Base-by-base conservation (phyloP, 1,140 invertebrate species). In the Lepidostoma basale region DNA sequence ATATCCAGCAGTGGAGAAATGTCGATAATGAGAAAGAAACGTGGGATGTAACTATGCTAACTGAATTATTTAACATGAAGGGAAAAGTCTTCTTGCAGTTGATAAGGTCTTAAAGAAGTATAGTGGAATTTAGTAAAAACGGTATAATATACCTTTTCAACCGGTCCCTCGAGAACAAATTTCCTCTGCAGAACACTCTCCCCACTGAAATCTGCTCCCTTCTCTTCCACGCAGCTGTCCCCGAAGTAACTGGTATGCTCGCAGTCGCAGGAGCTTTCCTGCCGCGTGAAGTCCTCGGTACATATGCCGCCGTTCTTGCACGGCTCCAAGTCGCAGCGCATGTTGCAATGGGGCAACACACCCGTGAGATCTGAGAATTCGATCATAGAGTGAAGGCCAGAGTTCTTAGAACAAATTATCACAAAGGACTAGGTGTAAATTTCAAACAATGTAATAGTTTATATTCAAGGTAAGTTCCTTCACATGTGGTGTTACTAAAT, bases 301-400 rank as follows among this genome's bases (percentile, higher is more conserved):
- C 95, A 98, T 16, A 90, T 85, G 0, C 94, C 95, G 5, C 89
- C 87, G 79, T 97, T 93, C 74, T 93, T 90, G 75, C 95, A 98
- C 0, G 94, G 94, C 54, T 90, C 85, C 0, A 87, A 85, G 69
- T 95, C 92, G 76, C 95, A 98, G 74, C 93, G 92, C 88, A 95
- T 94, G 70, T 91, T 89, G 80, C 95, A 97, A 69, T 91, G 88
- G 1, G 88, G 86, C 14, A 93, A 77, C 0, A 95, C 88, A 3
- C 90, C 93, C 76, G 84, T 84, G 65, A 83, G 73, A 72, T 85
- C 85, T 86, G 62, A 6, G 23, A 20, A 20, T 49, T n/a, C n/a
- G n/a, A n/a, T n/a, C n/a, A n/a, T n/a, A n/a, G n/a, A n/a, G n/a
- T n/a, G 58, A 22, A 58, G n/a, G 45, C 18, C n/a, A n/a, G n/a